These are phyloP conservation scores for Elephantulus edwardii DNA, from an alignment of 2,113 vertebrate species.

Conservation along the genomic window DNA sequence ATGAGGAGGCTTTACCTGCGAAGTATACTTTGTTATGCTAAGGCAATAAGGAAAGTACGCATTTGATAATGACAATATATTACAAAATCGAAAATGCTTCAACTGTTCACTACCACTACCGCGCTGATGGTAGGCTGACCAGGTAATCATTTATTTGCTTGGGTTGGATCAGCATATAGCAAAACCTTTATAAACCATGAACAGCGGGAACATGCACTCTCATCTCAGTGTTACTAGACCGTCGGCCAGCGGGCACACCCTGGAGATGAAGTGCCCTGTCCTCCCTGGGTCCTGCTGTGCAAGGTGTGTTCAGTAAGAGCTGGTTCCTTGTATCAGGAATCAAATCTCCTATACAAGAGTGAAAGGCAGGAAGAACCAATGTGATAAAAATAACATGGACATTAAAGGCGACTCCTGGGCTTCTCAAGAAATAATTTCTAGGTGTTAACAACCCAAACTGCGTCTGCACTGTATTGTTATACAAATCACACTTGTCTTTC, in stretches of 20 bases:
- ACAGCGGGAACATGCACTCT: not conserved
- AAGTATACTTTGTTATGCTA: not conserved
- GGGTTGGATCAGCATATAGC: too few species aligned
- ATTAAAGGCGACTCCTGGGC: too few species aligned
- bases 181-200: fast-evolving
- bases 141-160: too few species aligned
- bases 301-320: not conserved
- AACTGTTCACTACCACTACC: too few species aligned
- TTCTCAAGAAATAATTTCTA: not conserved
- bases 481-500: too few species aligned
- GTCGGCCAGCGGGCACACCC: not conserved
- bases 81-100: not conserved
- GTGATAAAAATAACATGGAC: not conserved
- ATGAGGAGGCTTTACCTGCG: not conserved
- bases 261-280: fast-evolving
- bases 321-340: too few species aligned
- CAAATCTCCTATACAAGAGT: not conserved
- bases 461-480: too few species aligned
- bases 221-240: not conserved
- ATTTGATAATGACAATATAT: not conserved
- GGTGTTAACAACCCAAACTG: not conserved
- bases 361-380: not conserved
- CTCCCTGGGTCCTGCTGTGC: fast-evolving
- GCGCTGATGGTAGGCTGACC: too few species aligned
- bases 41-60: not conserved